A percentile compares a stretch with the other conserved stretches of the same genome.
phyloP scores from a whole-genome alignment of 2,888 invertebrate species.

The Creontiades dilutus region DNA sequence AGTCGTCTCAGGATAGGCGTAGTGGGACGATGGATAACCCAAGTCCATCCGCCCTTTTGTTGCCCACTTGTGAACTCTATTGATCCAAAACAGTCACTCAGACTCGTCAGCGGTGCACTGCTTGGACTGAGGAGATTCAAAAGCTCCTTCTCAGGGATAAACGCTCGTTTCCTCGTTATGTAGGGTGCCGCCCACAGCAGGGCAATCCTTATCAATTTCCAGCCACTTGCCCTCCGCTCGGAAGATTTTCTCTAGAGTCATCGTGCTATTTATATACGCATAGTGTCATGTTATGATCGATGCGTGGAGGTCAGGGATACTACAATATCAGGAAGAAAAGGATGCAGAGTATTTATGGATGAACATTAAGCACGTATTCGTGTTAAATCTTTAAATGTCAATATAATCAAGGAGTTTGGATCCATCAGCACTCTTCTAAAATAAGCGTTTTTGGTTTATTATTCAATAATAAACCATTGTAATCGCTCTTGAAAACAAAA shows the following conservation, averaged over 20 bases:
- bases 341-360: too few species aligned
- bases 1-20: neutral
- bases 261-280: neutral
- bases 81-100: neutral
- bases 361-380: too few species aligned
- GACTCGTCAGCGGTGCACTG: constrained; percentile 7
- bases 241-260: neutral
- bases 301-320: too few species aligned
- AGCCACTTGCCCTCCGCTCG: neutral
- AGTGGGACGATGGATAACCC: neutral
- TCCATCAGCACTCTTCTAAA: too few species aligned
- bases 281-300: neutral
- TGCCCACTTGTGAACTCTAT: constrained; percentile 2
- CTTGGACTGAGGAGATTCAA: neutral
- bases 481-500: too few species aligned
- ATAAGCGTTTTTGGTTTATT: too few species aligned
- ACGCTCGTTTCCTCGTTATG: constrained; percentile 16
- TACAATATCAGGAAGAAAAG: too few species aligned
- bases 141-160: neutral
- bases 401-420: too few species aligned
- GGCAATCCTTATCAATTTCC: constrained; percentile 34
- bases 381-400: too few species aligned
- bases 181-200: neutral
- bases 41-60: constrained; percentile 3
- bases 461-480: too few species aligned